Conservation (phyloP, 2,113 vertebrate genomes). For the mouse (Mus musculus) region DNA sequence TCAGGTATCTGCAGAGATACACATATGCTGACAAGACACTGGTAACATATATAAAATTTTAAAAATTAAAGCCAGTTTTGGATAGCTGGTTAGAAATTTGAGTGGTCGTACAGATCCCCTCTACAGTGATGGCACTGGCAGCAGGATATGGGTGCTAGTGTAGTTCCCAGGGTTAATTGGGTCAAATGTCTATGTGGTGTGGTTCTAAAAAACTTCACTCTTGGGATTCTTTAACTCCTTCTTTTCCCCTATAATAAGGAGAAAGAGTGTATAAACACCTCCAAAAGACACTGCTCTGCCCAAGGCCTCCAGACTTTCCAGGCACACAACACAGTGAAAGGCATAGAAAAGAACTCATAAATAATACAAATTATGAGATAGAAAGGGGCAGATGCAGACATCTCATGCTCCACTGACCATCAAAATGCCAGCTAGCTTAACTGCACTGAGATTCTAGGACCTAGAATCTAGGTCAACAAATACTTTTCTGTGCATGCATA, state of each 20-base stretch:
- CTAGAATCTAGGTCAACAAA: slow-evolving; percentile 24
- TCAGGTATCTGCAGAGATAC: background rate
- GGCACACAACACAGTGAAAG: background rate
- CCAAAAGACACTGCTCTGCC: background rate
- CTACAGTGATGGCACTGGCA: rapidly evolving
- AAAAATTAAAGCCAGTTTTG: background rate
- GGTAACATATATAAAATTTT: background rate
- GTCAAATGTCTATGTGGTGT: background rate
- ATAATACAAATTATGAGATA: background rate
- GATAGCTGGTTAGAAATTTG: background rate
- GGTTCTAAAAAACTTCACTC: background rate
- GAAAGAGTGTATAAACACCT: background rate
- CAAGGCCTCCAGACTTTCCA: background rate
- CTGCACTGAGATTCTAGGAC: background rate
- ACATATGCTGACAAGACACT: background rate
- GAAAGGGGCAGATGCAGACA: background rate
- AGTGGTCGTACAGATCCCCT: background rate
- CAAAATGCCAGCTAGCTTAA: background rate
- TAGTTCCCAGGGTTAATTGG: background rate
- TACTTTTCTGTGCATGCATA: background rate
- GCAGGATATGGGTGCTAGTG: rapidly evolving
- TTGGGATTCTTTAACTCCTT: background rate
- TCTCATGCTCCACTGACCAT: background rate
- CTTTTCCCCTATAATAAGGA: background rate
- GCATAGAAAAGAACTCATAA: background rate